Evolutionary conservation across 2,797 vertebrate genomes (phyloP), one percentile per base, ranked within the genome.

Genomic region (Manis pentadactyla): DNA sequence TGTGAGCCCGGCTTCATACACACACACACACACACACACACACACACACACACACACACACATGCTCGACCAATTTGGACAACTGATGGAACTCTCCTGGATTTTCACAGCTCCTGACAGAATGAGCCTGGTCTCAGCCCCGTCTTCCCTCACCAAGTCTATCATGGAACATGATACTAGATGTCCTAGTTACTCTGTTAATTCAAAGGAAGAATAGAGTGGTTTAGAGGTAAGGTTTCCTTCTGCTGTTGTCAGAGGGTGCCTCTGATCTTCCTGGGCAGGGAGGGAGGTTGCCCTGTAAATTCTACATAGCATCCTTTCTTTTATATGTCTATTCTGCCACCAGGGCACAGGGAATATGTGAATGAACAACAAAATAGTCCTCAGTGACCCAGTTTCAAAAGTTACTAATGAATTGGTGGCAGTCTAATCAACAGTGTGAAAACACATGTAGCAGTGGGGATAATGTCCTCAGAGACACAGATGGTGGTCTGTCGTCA

Each of bases 301-400:
- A 57, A 77, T 84, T 87, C 51, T 68, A 8, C 71, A 64, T 5
- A 69, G 34, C 51, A 73, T 7, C 15, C 4, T 81, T 77, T 42
- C 19, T 86, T 96, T 96, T 95, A 96, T 94, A 77, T 42, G 42
- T 39, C 7, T 42, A n/a, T n/a, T n/a, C n/a, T n/a, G n/a, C n/a
- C n/a, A n/a, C n/a, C n/a, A n/a, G n/a, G n/a, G n/a, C n/a, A n/a
- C n/a, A n/a, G n/a, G n/a, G n/a, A n/a, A n/a, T n/a, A n/a, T n/a
- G n/a, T n/a, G n/a, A n/a, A n/a, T 15, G 42, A 96, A 86, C 49
- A 42, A 42, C 39, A 85, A 59, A 84, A 68, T 27, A 71, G 75
- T 93, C 93, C 90, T 96, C 90, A 73, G 96, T 95, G 96, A 95
- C 49, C 61, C 55, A 79, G 19, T 61, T 92, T 90, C 46, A 87